phyloP scores from a whole-genome alignment of 2,888 invertebrate species.

The Netelia inedita region DNA sequence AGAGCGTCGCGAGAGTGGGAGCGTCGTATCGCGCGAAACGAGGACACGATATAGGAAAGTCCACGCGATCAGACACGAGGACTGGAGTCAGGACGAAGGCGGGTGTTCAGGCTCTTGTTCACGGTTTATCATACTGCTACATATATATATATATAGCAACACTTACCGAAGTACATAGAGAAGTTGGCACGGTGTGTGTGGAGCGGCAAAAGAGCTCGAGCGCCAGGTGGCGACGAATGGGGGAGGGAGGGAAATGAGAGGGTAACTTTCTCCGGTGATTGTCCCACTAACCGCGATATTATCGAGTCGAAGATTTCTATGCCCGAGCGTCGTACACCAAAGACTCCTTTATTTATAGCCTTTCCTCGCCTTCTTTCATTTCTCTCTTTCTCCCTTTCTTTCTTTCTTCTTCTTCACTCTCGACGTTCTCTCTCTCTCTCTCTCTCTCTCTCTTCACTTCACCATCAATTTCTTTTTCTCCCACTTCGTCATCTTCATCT shows the following conservation, averaged over 20 bases:
- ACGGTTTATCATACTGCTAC: conserved; percentile 7
- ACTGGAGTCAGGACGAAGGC: conserved; percentile 27
- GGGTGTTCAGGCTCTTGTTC: conserved; percentile 24
- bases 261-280: conserved; percentile 83
- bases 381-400: conserved; percentile 22
- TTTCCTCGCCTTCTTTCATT: conserved; percentile 20
- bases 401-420: conserved; percentile 21
- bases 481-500: not conserved
- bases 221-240: conserved; percentile 47
- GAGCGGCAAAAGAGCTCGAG: conserved; percentile 48
- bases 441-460: conserved; percentile 19
- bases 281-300: conserved; percentile 84
- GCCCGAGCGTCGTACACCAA: conserved; percentile 49
- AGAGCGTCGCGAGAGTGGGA: not conserved
- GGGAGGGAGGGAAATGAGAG: conserved; percentile 71
- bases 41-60: conserved; percentile 46
- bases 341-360: conserved; percentile 28
- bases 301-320: conserved; percentile 81
- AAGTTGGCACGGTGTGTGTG: conserved; percentile 42
- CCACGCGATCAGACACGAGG: conserved; percentile 9
- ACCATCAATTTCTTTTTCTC: not conserved
- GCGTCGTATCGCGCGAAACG: conserved; percentile 31
- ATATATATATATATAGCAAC: not conserved
- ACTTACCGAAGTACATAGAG: conserved; percentile 13
- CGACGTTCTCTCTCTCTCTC: conserved; percentile 19